Evolutionary conservation across 2,797 vertebrate species (phyloP).

Genomic region (Molossus alvarezi): DNA sequence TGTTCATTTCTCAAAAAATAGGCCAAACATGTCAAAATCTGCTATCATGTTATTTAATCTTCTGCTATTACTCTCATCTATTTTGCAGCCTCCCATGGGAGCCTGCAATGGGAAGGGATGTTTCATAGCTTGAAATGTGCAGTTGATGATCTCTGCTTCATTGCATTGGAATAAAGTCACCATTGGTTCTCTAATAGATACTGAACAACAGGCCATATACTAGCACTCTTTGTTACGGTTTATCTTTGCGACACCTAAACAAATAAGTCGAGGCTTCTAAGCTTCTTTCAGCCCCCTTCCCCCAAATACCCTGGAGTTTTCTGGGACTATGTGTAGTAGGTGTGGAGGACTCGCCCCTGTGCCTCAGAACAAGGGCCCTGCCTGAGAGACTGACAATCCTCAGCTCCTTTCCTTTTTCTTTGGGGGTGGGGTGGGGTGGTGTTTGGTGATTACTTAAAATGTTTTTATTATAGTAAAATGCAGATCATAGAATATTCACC

Average conservation of each 20-base stretch:
- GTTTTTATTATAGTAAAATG: background rate
- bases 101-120: background rate
- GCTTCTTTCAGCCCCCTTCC: background rate
- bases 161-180: constrained; percentile 67
- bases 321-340: background rate
- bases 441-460: background rate
- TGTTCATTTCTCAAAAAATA: constrained; percentile 62
- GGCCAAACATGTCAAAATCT: constrained; percentile 75
- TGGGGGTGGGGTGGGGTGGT: accelerated
- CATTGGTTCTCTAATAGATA: constrained; percentile 71
- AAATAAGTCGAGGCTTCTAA: background rate
- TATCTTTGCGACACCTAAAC: constrained; percentile 47
- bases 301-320: background rate
- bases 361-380: background rate
- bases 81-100: constrained; percentile 51
- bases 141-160: constrained; percentile 71
- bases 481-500: background rate
- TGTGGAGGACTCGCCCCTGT: background rate
- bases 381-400: background rate
- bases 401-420: background rate
- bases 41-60: constrained; percentile 78
- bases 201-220: constrained; percentile 25
- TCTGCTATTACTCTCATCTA: constrained; percentile 60
- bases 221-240: background rate
- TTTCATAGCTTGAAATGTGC: constrained; percentile 57